Evolutionary conservation across 1,140 invertebrate genomes (phyloP), one percentile per base, ranked within the genome.

Genomic region (Acyrthosiphon pisum): DNA sequence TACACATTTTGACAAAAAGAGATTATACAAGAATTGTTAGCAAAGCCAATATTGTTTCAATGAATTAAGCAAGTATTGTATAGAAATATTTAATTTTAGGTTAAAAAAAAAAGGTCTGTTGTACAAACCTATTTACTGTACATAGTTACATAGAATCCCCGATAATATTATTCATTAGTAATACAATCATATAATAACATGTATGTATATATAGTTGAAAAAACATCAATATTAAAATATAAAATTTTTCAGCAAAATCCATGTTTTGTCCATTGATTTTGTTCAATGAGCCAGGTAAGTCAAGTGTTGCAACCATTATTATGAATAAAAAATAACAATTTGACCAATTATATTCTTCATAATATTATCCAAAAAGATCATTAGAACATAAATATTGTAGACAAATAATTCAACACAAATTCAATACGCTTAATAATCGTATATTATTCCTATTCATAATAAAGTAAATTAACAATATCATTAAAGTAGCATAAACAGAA

Each of bases 401-500:
- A 46, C 30, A 86, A 86, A 86, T 46, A 86, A 44, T 86, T 44
- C 14, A 86, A 41, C 41, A 86, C 41, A 46, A 46, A 86, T 89
- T 56, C 22, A 56, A 56, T 89, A 89, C 48, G 41, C 23, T 89
- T 90, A 56, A 60, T 90, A 60, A 60, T 90, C 41, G 56, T 90
- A 44, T 90, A 90, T 90, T 90, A 90, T 44, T 26, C 23, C 53
- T 60, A 60, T 60, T 41, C 41, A 41, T 90, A 60, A 60, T 90
- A 48, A 44, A 68, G 53, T 90, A 30, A 37, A 90, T 90, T n/a
- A 90, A 90, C 89, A 90, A 90, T 30, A 90, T 41, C 41, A 44
- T 90, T 90, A 90, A 6, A 68, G 18, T 90, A 68, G 53, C 53
- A 60, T 90, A 68, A 68, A 90, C 56, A 90, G 60, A 90, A 90